Base-by-base conservation (phyloP, 1,140 invertebrate genomes). In the Drosophila aff. region DNA sequence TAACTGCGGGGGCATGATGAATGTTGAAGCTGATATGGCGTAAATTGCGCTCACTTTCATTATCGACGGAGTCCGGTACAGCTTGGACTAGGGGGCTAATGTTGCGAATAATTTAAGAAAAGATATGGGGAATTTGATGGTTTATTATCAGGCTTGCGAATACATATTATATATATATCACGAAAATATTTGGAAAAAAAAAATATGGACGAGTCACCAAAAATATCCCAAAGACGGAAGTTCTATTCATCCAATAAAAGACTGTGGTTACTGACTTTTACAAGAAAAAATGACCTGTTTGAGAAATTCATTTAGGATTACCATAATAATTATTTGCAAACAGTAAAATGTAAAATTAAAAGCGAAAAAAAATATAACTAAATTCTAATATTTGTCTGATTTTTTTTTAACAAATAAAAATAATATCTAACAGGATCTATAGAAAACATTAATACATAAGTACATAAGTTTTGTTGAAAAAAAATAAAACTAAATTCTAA, bases 21-120 rank as follows among this genome's bases (percentile, higher is more conserved):
- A 81, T 18, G n/a, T 41, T 66, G 44, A 87, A 89, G 43, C 41
- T 72, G 28, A 89, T 38, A 46, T 89, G 85, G 47, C 84, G 84
- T 28, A 78, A 77, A 41, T 62, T 46, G 40, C 84, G 84, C 33
- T 72, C 64, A 21, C 57, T 72, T 61, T 84, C 76, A 26, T 90
- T 89, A 84, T 90, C 85, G 50, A 28, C 62, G 21, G 28, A 69
- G 44, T 89, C 84, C 81, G 77, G 81, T 43, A 33, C 59, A 55
- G 62, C 63, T 33, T 71, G 68, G 57, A 28, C 47, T 21, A 87
- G 28, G 13, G 84, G 84, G 67, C 84, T 87, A 67, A 77, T 65
- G 49, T 78, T 49, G 59, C 68, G 44, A 85, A 65, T 52, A 52
- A 52, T 46, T 38, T 18, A 16, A 16, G 43, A 6, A 65, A 38